A percentile compares a stretch with the other conserved stretches of the same genome.
Evolutionary conservation across 2,113 vertebrate genomes (phyloP).

Genomic region (Salvator merianae): DNA sequence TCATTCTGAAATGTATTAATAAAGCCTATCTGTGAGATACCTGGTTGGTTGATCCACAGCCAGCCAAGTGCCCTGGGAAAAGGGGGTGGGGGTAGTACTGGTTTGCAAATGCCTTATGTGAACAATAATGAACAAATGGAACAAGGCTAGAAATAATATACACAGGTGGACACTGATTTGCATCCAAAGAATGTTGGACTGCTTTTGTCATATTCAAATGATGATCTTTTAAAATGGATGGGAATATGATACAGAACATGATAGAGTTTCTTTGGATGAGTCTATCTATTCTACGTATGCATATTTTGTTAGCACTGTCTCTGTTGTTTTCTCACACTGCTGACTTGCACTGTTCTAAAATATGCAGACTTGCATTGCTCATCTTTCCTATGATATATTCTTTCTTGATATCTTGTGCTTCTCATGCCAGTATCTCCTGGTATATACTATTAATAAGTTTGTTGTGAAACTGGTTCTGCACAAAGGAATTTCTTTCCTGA

Average conservation of each 20-base stretch:
- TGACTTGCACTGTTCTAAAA: no score
- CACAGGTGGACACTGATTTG: background rate
- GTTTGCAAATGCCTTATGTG: background rate
- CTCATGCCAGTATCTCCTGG: background rate
- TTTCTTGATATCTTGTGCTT: background rate
- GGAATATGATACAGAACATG: background rate
- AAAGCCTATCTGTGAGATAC: no score
- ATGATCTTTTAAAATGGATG: background rate
- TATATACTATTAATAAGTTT: background rate
- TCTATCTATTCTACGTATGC: no score
- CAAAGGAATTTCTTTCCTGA: background rate
- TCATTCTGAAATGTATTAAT: no score
- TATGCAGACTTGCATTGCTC: background rate
- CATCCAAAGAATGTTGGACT: background rate
- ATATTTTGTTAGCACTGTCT: background rate
- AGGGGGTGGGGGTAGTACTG: background rate
- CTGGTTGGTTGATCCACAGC: no score
- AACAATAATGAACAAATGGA: no score
- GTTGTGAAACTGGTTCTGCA: background rate
- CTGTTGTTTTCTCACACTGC: no score
- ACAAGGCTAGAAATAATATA: background rate
- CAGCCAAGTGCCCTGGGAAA: no score
- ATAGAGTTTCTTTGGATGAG: background rate
- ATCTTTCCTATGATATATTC: background rate
- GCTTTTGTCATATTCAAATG: background rate